A percentile compares a stretch with the other conserved stretches of the same genome.
Conservation (phyloP, 2,113 vertebrate species). For the Eidolon helvum region DNA sequence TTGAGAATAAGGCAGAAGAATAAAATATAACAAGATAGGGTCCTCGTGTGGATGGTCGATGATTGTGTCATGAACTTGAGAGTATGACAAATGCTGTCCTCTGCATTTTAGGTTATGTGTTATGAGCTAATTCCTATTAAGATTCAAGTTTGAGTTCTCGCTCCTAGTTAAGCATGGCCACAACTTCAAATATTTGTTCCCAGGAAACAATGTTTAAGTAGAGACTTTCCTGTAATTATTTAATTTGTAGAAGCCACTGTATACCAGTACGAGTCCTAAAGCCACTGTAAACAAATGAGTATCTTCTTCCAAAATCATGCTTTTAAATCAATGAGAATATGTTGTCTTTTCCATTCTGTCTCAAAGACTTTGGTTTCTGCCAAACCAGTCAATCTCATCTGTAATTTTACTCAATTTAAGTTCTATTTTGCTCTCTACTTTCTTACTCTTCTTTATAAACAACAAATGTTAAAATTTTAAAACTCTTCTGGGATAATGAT, state of each 20-base stretch:
- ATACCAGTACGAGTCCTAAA: neutral
- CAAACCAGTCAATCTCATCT: neutral
- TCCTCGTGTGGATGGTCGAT: neutral
- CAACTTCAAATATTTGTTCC: neutral
- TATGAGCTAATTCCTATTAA: neutral
- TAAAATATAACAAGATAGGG: neutral
- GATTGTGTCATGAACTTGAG: neutral
- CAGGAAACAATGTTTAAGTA: neutral
- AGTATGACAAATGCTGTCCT: neutral
- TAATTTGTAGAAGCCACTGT: neutral
- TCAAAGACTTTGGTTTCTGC: neutral
- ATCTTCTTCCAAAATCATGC: neutral
- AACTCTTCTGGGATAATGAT: neutral
- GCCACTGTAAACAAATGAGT: neutral
- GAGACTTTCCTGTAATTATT: neutral
- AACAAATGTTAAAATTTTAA: neutral
- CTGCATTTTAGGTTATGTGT: neutral
- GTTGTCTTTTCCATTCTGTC: neutral
- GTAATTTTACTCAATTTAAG: neutral
- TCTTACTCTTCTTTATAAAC: neutral
- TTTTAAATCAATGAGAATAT: neutral
- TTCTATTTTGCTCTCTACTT: neutral
- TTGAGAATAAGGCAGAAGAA: neutral
- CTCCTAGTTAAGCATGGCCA: neutral
- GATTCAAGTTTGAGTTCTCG: neutral